Evolutionary conservation across 2,888 invertebrate species (phyloP).

Genomic region (Dolomedes plantarius): DNA sequence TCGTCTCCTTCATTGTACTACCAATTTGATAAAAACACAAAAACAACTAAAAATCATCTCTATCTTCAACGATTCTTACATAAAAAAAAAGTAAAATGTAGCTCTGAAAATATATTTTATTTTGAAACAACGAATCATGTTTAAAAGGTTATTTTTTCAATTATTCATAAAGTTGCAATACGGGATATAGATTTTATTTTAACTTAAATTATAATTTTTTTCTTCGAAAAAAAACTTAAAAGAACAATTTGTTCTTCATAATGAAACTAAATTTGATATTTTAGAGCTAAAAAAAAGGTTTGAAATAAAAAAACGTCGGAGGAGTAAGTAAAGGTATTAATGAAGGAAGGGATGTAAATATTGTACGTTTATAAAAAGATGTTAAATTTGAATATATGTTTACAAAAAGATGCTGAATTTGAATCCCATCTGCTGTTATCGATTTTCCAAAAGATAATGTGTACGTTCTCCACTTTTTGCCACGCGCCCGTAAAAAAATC

Average conservation of each 20-base stretch:
- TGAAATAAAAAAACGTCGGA: neutral
- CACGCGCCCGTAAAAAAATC: slow-evolving; percentile 17
- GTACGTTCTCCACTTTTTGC: slow-evolving; percentile 5
- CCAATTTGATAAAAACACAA: no score
- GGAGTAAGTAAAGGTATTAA: slow-evolving; percentile 8
- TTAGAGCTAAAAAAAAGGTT: neutral
- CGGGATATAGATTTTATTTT: no score
- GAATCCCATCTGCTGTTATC: slow-evolving; percentile 25
- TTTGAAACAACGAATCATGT: no score
- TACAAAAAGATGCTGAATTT: slow-evolving; percentile 2
- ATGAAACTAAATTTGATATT: neutral
- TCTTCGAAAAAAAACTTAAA: no score
- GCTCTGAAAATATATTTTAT: no score
- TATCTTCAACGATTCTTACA: no score
- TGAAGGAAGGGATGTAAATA: neutral
- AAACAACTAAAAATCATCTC: no score
- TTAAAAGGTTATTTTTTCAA: no score
- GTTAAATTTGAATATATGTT: neutral
- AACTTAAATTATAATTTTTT: no score
- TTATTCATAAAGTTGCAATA: no score
- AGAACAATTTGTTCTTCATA: neutral
- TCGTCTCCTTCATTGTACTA: no score
- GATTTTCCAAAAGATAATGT: slow-evolving; percentile 22
- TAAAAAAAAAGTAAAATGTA: no score
- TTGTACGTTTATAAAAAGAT: neutral